These are phyloP conservation scores for Tapirus terrestris DNA, from an alignment of 2,113 vertebrate species.

Conservation along the genomic window DNA sequence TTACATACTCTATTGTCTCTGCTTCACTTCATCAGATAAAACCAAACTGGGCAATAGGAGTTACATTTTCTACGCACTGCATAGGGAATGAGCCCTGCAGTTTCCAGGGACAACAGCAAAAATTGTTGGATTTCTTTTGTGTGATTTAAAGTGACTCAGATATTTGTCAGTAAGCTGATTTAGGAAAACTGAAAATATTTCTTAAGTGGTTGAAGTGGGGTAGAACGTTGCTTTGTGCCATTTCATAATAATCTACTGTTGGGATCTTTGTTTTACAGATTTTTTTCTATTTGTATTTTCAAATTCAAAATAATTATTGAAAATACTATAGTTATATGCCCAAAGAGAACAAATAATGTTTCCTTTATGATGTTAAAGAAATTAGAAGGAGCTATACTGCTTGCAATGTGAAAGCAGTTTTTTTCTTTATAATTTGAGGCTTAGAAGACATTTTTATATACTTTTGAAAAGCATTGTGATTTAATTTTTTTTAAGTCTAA, in stretches of 20 bases:
- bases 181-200: slow-evolving; percentile 53
- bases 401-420: background rate
- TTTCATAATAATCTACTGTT: background rate
- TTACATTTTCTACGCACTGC: background rate
- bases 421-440: background rate
- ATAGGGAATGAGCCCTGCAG: background rate
- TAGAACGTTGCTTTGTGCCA: background rate
- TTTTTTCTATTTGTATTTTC: background rate
- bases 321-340: background rate
- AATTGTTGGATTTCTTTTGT: background rate
- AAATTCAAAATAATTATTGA: background rate
- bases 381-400: background rate
- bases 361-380: background rate
- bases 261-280: background rate
- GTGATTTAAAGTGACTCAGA: slow-evolving; percentile 29
- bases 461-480: background rate
- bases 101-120: slow-evolving; percentile 39
- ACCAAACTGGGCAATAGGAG: background rate
- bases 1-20: slow-evolving; percentile 37
- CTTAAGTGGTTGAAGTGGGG: background rate
- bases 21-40: slow-evolving; percentile 47
- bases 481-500: background rate
- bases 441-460: background rate
- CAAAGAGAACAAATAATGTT: background rate
- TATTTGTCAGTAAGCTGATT: slow-evolving; percentile 50